phyloP scores from a whole-genome alignment of 2,888 invertebrate genomes.

The Carpatolechia fugitivella region DNA sequence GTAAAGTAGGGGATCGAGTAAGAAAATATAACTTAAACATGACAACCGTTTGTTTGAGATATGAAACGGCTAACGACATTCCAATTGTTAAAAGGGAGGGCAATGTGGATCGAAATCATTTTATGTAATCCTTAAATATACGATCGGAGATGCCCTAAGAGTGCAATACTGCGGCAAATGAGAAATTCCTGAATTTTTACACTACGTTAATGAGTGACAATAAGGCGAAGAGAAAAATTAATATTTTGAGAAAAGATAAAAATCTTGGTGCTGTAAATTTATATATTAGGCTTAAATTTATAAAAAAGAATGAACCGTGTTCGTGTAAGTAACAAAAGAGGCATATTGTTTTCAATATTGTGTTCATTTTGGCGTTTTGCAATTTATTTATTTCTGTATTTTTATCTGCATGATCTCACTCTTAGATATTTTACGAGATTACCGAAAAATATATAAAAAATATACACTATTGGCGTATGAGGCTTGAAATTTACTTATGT shows the following conservation, averaged over 20 bases:
- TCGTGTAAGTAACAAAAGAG: slow-evolving; percentile 76
- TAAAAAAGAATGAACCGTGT: slow-evolving; percentile 68
- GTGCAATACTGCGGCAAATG: slow-evolving; percentile 74
- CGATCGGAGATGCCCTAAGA: slow-evolving; percentile 39
- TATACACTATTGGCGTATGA: slow-evolving; percentile 75
- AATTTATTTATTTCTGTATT: slow-evolving; percentile 73
- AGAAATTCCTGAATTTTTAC: slow-evolving; percentile 69
- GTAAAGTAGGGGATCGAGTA: slow-evolving; percentile 35
- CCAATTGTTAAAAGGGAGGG: slow-evolving; percentile 46
- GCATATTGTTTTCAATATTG: slow-evolving; percentile 74
- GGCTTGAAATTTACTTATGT: slow-evolving; percentile 69
- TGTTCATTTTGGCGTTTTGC: slow-evolving; percentile 74
- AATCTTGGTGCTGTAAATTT: slow-evolving; percentile 80
- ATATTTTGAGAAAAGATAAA: slow-evolving; percentile 77
- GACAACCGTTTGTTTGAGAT: slow-evolving; percentile 29
- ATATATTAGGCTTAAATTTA: slow-evolving; percentile 79
- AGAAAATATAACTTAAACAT: slow-evolving; percentile 33
- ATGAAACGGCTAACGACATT: slow-evolving; percentile 45
- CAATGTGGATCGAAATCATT: slow-evolving; percentile 31
- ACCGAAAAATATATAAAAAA: slow-evolving; percentile 69
- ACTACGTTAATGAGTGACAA: slow-evolving; percentile 78
- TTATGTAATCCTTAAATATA: slow-evolving; percentile 18
- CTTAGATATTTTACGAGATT: slow-evolving; percentile 78
- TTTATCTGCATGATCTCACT: slow-evolving; percentile 76
- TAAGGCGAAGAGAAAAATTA: slow-evolving; percentile 74